A percentile compares a stretch with the other conserved stretches of the same genome.
phyloP scores from a whole-genome alignment of 2,888 invertebrate genomes.

The Microplitis manilae region DNA sequence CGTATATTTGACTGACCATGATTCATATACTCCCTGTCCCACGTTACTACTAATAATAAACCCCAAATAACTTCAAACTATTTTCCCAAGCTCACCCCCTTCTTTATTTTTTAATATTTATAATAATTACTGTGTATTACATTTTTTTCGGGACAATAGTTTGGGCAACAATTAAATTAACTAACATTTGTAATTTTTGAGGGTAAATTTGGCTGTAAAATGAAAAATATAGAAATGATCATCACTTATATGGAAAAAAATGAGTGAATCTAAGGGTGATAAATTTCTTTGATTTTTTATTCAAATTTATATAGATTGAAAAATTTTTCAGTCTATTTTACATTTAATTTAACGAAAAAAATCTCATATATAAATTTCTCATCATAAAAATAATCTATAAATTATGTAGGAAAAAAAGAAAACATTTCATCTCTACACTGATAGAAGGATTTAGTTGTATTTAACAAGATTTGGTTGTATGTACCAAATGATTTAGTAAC shows the following conservation, averaged over 20 bases:
- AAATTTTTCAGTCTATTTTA: background rate
- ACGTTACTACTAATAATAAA: slow-evolving; percentile 10
- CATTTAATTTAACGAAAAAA: too few species aligned
- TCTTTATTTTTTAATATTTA: background rate
- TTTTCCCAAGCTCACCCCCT: background rate
- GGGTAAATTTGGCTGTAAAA: too few species aligned
- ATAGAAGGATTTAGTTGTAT: too few species aligned
- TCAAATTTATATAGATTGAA: too few species aligned
- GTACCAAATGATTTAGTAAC: too few species aligned
- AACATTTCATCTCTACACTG: background rate
- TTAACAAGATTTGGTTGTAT: too few species aligned
- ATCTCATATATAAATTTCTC: background rate
- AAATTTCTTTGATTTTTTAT: too few species aligned
- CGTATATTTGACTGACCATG: slow-evolving; percentile 27
- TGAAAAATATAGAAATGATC: too few species aligned
- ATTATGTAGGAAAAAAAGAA: background rate
- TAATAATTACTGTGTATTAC: background rate
- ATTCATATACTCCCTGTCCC: slow-evolving; percentile 33
- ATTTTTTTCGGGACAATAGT: background rate
- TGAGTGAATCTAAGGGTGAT: too few species aligned
- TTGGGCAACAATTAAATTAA: background rate
- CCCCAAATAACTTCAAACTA: background rate
- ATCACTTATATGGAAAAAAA: too few species aligned
- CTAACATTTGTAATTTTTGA: too few species aligned
- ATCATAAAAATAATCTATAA: background rate